Evolutionary conservation across 2,113 vertebrate genomes (phyloP).

Genomic region (Arothron firmamentum): DNA sequence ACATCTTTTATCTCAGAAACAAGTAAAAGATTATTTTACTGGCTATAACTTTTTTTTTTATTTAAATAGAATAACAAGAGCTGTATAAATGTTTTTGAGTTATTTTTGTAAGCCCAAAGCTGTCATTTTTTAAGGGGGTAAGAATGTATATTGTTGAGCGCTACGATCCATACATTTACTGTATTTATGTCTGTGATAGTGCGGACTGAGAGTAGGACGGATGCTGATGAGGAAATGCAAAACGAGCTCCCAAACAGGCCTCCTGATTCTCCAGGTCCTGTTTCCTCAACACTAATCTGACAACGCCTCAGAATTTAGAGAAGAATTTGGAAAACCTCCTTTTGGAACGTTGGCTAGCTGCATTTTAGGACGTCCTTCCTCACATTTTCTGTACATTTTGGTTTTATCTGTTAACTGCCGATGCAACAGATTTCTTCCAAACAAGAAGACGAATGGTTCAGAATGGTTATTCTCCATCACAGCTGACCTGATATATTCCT

Average conservation of each 20-base stretch:
- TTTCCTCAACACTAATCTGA: constrained; percentile 39
- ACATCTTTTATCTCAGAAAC: constrained; percentile 30
- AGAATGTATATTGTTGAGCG: constrained; percentile 69
- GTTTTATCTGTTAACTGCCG: constrained; percentile 21
- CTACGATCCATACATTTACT: background rate
- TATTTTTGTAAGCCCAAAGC: constrained; percentile 78
- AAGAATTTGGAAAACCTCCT: constrained; percentile 44
- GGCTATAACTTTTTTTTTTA: constrained; percentile 62
- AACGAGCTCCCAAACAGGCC: constrained; percentile 40
- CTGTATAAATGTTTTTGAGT: constrained; percentile 69
- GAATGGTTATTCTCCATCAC: constrained; percentile 39
- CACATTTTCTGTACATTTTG: constrained; percentile 36
- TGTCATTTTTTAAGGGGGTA: constrained; percentile 73
- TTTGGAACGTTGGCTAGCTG: constrained; percentile 65
- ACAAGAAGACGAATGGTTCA: constrained; percentile 47
- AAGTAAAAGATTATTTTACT: constrained; percentile 43
- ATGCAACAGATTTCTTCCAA: constrained; percentile 39
- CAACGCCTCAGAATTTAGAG: background rate
- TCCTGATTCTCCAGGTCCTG: constrained; percentile 51
- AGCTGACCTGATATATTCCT: constrained; percentile 39
- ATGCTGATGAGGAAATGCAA: constrained; percentile 41
- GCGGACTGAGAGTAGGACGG: constrained; percentile 36
- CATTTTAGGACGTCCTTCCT: constrained; percentile 72
- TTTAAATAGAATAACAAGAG: constrained; percentile 51
- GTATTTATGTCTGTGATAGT: constrained; percentile 12